Base-by-base conservation (phyloP, 2,113 vertebrate genomes). In the Microtus richardsoni region DNA sequence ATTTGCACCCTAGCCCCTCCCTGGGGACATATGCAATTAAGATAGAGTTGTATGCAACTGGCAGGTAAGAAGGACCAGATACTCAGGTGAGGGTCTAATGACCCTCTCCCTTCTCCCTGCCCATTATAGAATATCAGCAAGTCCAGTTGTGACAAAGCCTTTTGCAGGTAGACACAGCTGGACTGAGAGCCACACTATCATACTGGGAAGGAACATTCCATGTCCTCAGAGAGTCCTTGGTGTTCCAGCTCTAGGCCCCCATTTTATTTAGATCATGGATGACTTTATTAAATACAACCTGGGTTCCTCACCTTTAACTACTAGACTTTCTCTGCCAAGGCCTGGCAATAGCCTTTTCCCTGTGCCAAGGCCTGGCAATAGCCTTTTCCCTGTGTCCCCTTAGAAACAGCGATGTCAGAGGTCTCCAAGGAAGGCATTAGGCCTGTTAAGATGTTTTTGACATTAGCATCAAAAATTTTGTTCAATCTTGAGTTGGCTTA, bases 101-200 rank as follows among this genome's bases (percentile, higher is more conserved):
- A 83, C n/a, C 0, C 17, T n/a, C 36, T 70, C 19, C 6, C 17
- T 0, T n/a, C 36, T 39, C 9, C 24, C 26, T 64, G 24, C 0
- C 58, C 14, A 3, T 84, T n/a, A 44, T 24, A 83, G 54, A 14
- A 7, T 80, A 26, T 28, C 3, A 80, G 13, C 33, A 62, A 84
- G 39, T 19, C 24, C n/a, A 41, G 80, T 14, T 83, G 14, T 10
- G 58, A 17, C 19, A 62, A 62, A 62, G n/a, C 54, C n/a, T 17
- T 41, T 83, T 41, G n/a, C 58, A 62, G n/a, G 24, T 82, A 24
- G 36, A 14, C 79, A 83, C 80, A 83, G 58, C n/a, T 83, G 58
- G n/a, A 39, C 14, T 64, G 54, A 41, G 5, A 82, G 52, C 22
- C 22, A 39, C 52, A 82, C 36, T 82, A n/a, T 2, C 79, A 60